Conservation (phyloP, 2,113 vertebrate genomes). For the Callocephalon fimbriatum region DNA sequence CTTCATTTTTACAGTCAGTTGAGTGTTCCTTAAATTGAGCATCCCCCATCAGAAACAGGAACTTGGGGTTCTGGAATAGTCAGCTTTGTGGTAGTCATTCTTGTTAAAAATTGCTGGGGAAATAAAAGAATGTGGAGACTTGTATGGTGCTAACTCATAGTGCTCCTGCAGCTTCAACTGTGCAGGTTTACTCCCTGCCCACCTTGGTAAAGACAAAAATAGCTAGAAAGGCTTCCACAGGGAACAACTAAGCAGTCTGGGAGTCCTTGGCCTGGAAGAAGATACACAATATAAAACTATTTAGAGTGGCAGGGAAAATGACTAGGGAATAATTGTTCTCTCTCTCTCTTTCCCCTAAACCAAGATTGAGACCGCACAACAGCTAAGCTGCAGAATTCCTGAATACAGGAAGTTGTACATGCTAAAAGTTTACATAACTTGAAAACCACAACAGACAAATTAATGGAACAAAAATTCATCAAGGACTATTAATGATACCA, state of each 20-base stretch:
- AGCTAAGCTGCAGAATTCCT: not conserved
- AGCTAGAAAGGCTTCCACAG: not conserved
- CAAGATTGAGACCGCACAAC: not conserved
- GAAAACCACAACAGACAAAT: not conserved
- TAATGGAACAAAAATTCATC: not conserved
- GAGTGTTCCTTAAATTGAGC: not conserved
- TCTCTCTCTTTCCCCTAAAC: not conserved
- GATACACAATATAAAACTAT: not conserved
- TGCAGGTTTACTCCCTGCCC: not conserved
- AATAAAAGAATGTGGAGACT: not conserved
- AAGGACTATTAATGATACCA: not conserved
- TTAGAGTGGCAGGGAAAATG: not conserved
- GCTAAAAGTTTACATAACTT: not conserved
- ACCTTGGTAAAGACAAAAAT: not conserved
- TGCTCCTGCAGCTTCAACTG: not conserved
- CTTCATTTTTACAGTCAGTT: not conserved
- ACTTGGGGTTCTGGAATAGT: not conserved
- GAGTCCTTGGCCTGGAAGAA: not conserved
- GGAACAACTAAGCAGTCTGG: not conserved
- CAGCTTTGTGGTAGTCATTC: not conserved
- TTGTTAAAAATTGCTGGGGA: not conserved
- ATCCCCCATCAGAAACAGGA: not conserved
- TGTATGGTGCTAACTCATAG: not conserved
- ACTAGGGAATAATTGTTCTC: not conserved
- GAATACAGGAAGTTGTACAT: not conserved